Percentiles rank a stretch among this genome's conserved stretches.
phyloP scores from a whole-genome alignment of 2,888 invertebrate genomes.

The Sphaerophoria taeniata region DNA sequence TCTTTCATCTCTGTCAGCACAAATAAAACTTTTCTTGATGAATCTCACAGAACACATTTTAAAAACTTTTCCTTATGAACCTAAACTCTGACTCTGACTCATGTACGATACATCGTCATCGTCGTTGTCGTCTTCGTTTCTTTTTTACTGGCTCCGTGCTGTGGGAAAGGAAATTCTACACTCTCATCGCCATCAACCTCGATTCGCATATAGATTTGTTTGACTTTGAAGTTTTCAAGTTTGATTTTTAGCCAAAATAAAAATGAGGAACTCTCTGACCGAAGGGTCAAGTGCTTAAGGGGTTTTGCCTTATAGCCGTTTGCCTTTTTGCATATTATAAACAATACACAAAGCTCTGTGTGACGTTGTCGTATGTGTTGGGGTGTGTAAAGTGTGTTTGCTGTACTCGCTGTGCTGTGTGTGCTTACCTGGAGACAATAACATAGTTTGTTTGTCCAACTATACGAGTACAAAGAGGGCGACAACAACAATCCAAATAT shows the following conservation, averaged over 20 bases:
- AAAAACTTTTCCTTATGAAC: conserved; percentile 29
- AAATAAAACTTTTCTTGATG: conserved; percentile 39
- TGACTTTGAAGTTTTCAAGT: conserved; percentile 57
- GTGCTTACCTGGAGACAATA: conserved; percentile 48
- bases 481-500: conserved; percentile 64
- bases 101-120: neutral
- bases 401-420: neutral
- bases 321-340: neutral
- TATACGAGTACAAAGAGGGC: conserved; percentile 50
- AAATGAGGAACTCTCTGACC: neutral
- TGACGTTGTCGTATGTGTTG: neutral
- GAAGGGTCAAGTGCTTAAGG: conserved; percentile 63
- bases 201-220: conserved; percentile 15
- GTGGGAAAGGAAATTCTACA: neutral
- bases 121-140: neutral
- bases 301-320: neutral
- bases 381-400: neutral
- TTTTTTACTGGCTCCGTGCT: neutral
- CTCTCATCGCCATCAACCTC: conserved; percentile 15
- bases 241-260: conserved; percentile 37
- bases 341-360: neutral
- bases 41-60: conserved; percentile 34
- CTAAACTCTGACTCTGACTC: conserved; percentile 16
- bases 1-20: conserved; percentile 35
- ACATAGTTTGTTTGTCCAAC: conserved; percentile 63